A percentile compares a stretch with the other conserved stretches of the same genome.
Evolutionary conservation across 2,113 vertebrate genomes (phyloP).

Genomic region (Ivindomyrus marchei): DNA sequence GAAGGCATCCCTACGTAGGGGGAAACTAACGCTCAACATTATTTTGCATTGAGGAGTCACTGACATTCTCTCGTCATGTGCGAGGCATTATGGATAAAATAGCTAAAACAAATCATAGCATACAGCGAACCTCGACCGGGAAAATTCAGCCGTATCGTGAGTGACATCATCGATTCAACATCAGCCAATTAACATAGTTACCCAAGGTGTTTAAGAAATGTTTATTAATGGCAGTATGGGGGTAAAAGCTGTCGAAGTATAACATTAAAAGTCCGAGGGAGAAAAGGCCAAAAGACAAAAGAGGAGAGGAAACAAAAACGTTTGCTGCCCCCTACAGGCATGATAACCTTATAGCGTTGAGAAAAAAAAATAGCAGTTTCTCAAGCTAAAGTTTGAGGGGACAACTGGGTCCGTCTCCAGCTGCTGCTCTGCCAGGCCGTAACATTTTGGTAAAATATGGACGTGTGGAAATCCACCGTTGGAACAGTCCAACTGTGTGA

Average conservation of each 20-base stretch:
- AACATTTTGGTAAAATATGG: neutral
- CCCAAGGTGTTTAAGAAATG: neutral
- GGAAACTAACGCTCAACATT: neutral
- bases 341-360: neutral
- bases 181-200: neutral
- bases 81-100: neutral
- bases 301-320: neutral
- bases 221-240: neutral
- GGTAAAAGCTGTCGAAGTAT: neutral
- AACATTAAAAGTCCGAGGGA: neutral
- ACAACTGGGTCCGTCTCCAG: neutral
- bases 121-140: neutral
- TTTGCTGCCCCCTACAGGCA: neutral
- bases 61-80: neutral
- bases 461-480: neutral
- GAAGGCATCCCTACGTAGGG: neutral
- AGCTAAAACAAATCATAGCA: neutral
- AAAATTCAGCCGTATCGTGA: neutral
- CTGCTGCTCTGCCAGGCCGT: neutral
- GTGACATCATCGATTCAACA: neutral
- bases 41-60: neutral
- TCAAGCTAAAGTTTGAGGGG: neutral
- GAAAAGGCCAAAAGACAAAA: neutral
- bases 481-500: neutral
- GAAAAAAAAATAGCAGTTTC: neutral